phyloP scores from a whole-genome alignment of 2,113 vertebrate species.

The Hippolais icterina region DNA sequence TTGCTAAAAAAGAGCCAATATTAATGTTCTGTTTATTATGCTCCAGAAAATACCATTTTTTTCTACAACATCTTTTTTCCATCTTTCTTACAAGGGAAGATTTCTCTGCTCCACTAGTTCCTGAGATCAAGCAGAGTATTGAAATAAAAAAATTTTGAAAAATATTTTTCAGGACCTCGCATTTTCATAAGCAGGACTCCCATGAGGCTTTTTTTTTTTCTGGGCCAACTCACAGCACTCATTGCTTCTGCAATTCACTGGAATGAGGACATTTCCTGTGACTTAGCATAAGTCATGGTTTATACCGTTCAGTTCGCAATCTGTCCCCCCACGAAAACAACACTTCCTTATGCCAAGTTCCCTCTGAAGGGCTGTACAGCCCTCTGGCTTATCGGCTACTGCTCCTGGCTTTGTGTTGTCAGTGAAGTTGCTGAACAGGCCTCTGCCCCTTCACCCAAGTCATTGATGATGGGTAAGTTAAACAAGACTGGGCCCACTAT shows the following conservation, averaged over 20 bases:
- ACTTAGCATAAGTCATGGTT: background rate
- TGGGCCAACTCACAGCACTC: background rate
- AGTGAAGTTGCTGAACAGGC: background rate
- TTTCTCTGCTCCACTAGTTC: background rate
- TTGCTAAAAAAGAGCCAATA: background rate
- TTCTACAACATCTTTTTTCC: background rate
- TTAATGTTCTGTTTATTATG: background rate
- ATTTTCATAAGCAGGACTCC: background rate
- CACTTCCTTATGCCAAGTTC: background rate
- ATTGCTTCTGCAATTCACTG: background rate
- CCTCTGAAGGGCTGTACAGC: too few relatives aligned
- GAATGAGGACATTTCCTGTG: background rate
- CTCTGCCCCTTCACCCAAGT: background rate
- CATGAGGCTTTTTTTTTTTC: background rate
- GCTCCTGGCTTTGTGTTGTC: background rate
- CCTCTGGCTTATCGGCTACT: fast-evolving
- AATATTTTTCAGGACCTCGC: background rate
- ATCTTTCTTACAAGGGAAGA: background rate
- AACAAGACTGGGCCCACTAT: fast-evolving
- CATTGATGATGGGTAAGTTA: background rate
- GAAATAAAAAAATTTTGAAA: background rate
- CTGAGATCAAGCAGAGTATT: background rate
- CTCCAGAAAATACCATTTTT: background rate
- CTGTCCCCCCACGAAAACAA: background rate
- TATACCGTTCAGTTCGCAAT: background rate